Evolutionary conservation across 2,888 invertebrate genomes (phyloP).

Genomic region (Trisateles emortualis): DNA sequence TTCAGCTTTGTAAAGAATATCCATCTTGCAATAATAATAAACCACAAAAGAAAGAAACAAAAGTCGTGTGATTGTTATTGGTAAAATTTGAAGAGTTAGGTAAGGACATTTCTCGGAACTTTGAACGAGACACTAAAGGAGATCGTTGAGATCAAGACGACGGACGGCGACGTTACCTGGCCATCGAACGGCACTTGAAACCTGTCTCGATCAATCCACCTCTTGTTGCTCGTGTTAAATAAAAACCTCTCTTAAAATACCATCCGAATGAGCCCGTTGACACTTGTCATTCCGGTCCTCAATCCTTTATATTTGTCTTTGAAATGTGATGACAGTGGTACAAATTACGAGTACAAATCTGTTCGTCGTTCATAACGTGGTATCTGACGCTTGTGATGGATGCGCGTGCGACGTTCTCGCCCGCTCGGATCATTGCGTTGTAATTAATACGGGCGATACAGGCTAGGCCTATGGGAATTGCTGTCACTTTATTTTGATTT

Average conservation of each 20-base stretch:
- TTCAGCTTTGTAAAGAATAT: not conserved
- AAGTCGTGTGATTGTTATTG: constrained; percentile 60
- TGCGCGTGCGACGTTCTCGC: constrained; percentile 66
- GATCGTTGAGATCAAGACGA: constrained; percentile 62
- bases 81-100: constrained; percentile 65
- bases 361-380: constrained; percentile 83
- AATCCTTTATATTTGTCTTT: constrained; percentile 87
- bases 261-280: constrained; percentile 80
- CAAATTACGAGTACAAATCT: constrained; percentile 86
- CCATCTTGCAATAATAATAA: constrained; percentile 28
- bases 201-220: constrained; percentile 86
- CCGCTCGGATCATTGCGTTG: constrained; percentile 76
- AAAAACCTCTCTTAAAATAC: constrained; percentile 85
- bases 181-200: constrained; percentile 83
- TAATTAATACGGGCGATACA: constrained; percentile 80
- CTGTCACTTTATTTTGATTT: constrained; percentile 79
- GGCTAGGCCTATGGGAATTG: constrained; percentile 72
- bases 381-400: constrained; percentile 83
- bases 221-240: constrained; percentile 86
- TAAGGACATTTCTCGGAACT: constrained; percentile 83
- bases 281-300: constrained; percentile 85
- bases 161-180: constrained; percentile 73
- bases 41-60: constrained; percentile 38
- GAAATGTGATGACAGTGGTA: constrained; percentile 87
- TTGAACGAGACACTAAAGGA: constrained; percentile 74